phyloP scores from a whole-genome alignment of 2,888 invertebrate genomes.

The Trissoscelio sp. region DNA sequence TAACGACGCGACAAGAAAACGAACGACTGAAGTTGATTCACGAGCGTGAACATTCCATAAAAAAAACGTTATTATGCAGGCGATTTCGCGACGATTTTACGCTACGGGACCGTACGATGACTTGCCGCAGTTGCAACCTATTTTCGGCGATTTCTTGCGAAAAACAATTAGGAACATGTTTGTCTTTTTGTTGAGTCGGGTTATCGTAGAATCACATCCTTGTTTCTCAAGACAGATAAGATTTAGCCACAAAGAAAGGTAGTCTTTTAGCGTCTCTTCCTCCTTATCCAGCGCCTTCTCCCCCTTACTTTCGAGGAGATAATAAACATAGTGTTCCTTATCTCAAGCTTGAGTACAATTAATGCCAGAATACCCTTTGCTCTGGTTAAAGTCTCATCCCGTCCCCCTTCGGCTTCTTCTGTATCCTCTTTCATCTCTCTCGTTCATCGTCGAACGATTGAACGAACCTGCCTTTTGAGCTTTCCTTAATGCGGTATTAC shows the following conservation, averaged over 20 bases:
- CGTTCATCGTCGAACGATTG: conserved; percentile 71
- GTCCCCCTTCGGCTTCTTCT: conserved; percentile 52
- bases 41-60: conserved; percentile 62
- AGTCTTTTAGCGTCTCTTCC: conserved; percentile 73
- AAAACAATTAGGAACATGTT: conserved; percentile 57
- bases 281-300: no score
- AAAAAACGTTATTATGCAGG: conserved; percentile 41
- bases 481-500: conserved; percentile 82
- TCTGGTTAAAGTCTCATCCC: conserved; percentile 59
- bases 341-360: conserved; percentile 78
- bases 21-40: conserved; percentile 74
- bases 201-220: conserved; percentile 75
- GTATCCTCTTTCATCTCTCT: conserved; percentile 72
- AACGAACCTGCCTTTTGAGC: conserved; percentile 77
- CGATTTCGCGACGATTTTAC: conserved; percentile 59
- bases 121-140: conserved; percentile 9
- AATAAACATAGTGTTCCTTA: conserved; percentile 81
- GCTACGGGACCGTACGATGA: conserved; percentile 42
- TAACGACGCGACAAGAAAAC: conserved; percentile 74
- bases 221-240: conserved; percentile 71
- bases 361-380: conserved; percentile 79
- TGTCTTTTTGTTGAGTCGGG: conserved; percentile 74
- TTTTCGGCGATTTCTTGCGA: conserved; percentile 8
- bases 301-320: conserved; percentile 76
- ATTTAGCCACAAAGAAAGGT: conserved; percentile 71